Evolutionary conservation across 92 coral and sea anemone genomes (phyloP).

Genomic region (Epizoanthus scotinus): DNA sequence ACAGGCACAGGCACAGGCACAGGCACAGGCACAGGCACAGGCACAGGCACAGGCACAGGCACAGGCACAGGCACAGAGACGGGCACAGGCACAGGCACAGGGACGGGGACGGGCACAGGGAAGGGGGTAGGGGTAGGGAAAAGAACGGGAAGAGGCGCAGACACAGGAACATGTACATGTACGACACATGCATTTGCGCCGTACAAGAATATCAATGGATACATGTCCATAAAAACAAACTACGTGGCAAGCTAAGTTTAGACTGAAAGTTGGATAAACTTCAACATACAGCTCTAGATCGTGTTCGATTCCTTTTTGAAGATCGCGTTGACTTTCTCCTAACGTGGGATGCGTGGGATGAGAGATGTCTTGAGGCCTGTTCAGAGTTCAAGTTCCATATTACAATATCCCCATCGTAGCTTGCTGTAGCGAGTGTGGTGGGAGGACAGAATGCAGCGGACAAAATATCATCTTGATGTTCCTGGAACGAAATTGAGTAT

Average conservation of each 20-base stretch:
- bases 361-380: conserved; percentile 91
- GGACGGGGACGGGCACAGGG: too few species aligned
- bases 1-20: not conserved
- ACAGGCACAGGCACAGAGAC: too few species aligned
- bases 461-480: conserved; percentile 92
- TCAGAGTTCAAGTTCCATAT: conserved; percentile 97
- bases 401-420: conserved; percentile 96
- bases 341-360: conserved; percentile 54
- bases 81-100: too few species aligned
- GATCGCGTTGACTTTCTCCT: conserved; percentile 69
- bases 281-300: conserved; percentile 10
- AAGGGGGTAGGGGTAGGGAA: too few species aligned
- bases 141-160: too few species aligned
- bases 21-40: not conserved
- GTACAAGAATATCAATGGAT: too few species aligned
- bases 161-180: too few species aligned
- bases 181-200: too few species aligned
- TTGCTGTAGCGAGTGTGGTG: conserved; percentile 89
- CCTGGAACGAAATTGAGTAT: conserved; percentile 44
- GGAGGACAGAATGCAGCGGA: conserved; percentile 90
- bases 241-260: conserved; percentile 19
- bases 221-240: not conserved
- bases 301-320: conserved; percentile 65
- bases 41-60: too few species aligned
- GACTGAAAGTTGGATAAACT: conserved; percentile 14